Percentiles rank a stretch among this genome's conserved stretches.
Conservation (phyloP, 2,113 vertebrate genomes). For the Alethe diademata region DNA sequence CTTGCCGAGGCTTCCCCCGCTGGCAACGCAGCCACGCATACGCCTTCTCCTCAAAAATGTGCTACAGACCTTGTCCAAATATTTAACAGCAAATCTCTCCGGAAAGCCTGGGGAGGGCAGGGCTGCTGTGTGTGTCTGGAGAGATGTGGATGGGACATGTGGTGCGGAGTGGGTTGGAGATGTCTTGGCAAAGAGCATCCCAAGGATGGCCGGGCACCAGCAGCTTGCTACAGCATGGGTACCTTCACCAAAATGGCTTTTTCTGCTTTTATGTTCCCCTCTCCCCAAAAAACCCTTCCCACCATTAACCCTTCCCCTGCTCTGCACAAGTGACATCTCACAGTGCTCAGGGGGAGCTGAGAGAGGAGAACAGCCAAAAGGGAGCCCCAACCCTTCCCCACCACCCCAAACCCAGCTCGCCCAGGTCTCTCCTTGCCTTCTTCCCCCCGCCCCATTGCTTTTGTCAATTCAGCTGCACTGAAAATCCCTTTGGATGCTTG, state of each 20-base stretch:
- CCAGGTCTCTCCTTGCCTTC: not conserved
- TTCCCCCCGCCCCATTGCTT: not conserved
- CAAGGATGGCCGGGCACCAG: not conserved
- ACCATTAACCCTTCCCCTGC: not conserved
- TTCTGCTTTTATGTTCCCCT: not conserved
- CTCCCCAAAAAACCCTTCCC: not conserved
- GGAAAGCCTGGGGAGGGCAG: not conserved
- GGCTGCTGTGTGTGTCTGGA: not conserved
- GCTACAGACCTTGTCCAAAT: not conserved
- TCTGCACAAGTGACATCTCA: not conserved
- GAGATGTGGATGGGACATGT: fast-evolving
- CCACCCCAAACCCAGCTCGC: not conserved
- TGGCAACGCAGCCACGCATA: not conserved
- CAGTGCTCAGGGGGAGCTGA: not conserved
- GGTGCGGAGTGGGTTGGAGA: not conserved
- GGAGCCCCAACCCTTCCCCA: not conserved
- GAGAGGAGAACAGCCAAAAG: not conserved
- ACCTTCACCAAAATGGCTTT: not conserved
- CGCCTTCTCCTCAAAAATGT: not conserved
- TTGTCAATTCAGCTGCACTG: not conserved
- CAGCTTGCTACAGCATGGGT: not conserved
- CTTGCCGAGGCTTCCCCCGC: not conserved
- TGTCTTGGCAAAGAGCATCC: not conserved
- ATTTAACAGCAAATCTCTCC: not conserved
- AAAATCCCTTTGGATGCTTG: slow-evolving; percentile 39